Evolutionary conservation across 2,888 invertebrate species (phyloP).

Genomic region (Apodemia zela): DNA sequence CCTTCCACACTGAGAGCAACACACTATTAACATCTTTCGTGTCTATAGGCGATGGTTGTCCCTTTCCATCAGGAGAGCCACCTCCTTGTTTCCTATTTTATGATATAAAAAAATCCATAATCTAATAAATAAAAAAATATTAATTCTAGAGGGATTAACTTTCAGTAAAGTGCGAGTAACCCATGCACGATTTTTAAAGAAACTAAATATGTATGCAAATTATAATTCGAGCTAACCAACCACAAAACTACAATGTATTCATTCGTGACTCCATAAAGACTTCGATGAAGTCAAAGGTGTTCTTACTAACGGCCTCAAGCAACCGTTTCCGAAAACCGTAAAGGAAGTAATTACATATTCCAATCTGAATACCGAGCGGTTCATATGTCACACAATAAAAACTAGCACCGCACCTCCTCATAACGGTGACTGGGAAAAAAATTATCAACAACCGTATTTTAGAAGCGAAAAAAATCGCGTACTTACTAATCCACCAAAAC

Average conservation of each 20-base stretch:
- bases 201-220: conserved; percentile 20
- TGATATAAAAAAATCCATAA: too few relatives aligned
- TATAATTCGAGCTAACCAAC: conserved; percentile 7
- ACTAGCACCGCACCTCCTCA: conserved; percentile 53
- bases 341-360: conserved; percentile 81
- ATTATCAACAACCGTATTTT: conserved; percentile 63
- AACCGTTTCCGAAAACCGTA: conserved; percentile 75
- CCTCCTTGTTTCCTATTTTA: too few relatives aligned
- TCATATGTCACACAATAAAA: conserved; percentile 78
- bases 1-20: too few relatives aligned
- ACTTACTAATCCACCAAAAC: conserved; percentile 59
- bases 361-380: conserved; percentile 71
- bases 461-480: conserved; percentile 67
- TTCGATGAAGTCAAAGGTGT: conserved; percentile 28
- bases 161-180: too few relatives aligned
- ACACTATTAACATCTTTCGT: too few relatives aligned
- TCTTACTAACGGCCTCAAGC: conserved; percentile 31
- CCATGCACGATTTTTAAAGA: not conserved
- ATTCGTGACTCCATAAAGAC: conserved; percentile 15
- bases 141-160: too few relatives aligned
- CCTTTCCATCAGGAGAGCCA: too few relatives aligned
- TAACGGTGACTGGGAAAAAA: conserved; percentile 79
- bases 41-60: too few relatives aligned
- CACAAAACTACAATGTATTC: conserved; percentile 16
- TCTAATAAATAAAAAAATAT: too few relatives aligned